These are phyloP conservation scores for Sphaerodactylus townsendi DNA, from an alignment of 2,113 vertebrate genomes.

Conservation along the genomic window DNA sequence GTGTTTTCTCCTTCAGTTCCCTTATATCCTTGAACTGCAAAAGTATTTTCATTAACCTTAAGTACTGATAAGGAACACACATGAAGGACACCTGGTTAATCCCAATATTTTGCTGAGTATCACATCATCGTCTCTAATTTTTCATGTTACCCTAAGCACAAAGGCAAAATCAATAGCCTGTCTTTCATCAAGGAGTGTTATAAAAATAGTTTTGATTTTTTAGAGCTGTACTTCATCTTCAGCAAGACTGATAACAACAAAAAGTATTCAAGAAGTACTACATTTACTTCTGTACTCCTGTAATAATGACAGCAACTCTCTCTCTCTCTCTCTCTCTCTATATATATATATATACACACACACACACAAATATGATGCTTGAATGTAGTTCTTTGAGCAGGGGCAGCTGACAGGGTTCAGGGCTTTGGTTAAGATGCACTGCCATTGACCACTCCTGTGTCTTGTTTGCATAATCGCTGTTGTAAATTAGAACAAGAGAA, in stretches of 20 bases:
- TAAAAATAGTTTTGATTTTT: neutral
- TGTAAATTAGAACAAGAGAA: too few relatives aligned
- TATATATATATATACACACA: too few relatives aligned
- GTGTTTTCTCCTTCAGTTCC: neutral
- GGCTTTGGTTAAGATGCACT: too few relatives aligned
- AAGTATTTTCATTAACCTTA: conserved; percentile 16
- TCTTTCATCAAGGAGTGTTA: neutral
- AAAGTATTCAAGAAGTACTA: neutral
- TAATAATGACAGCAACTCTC: neutral
- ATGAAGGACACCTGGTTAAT: neutral
- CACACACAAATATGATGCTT: too few relatives aligned
- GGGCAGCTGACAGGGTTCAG: too few relatives aligned
- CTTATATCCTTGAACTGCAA: neutral
- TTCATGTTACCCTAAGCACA: neutral
- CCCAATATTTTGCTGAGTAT: neutral
- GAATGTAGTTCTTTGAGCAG: too few relatives aligned
- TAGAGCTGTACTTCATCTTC: neutral
- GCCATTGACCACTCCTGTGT: too few relatives aligned
- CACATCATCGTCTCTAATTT: accelerated
- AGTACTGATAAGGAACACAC: conserved; percentile 7
- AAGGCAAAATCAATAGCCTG: neutral
- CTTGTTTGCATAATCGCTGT: too few relatives aligned
- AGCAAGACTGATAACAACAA: neutral
- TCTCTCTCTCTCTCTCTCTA: too few relatives aligned
- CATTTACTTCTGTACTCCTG: neutral